Conservation (phyloP, 2,113 vertebrate genomes). For the Oryzias javanicus region DNA sequence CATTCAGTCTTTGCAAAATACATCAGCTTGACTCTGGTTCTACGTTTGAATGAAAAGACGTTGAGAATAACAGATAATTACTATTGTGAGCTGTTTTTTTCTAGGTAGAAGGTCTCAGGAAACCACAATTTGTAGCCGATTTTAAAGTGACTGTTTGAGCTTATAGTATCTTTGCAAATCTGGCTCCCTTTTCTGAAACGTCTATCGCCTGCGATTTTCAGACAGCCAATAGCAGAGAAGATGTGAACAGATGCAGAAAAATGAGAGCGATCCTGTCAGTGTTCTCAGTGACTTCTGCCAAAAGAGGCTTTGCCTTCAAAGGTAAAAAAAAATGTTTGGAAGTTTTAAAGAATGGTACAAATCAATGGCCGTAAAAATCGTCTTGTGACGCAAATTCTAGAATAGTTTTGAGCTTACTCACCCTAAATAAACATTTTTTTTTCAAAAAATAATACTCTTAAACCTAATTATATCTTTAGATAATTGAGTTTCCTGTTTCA, state of each 20-base stretch:
- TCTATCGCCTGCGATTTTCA: slow-evolving; percentile 39
- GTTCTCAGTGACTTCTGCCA: slow-evolving; percentile 22
- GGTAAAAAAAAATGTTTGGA: not conserved
- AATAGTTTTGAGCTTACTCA: no score
- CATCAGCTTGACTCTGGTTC: no score
- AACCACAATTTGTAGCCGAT: slow-evolving; percentile 42
- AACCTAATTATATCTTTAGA: no score
- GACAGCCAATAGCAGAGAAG: slow-evolving; percentile 36
- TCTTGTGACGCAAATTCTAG: no score
- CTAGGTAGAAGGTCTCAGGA: slow-evolving; percentile 22
- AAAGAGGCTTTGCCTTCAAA: not conserved
- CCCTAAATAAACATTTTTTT: no score
- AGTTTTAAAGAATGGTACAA: no score
- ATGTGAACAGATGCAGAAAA: slow-evolving; percentile 51
- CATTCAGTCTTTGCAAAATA: no score
- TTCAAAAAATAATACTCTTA: no score
- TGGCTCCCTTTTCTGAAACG: slow-evolving; percentile 43
- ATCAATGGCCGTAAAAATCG: no score
- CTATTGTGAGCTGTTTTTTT: slow-evolving; percentile 29
- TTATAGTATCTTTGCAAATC: slow-evolving; percentile 43
- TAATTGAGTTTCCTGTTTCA: no score
- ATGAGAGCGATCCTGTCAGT: slow-evolving; percentile 42
- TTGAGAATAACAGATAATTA: slow-evolving; percentile 27
- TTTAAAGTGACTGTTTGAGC: slow-evolving; percentile 45
- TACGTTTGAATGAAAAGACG: not conserved